Evolutionary conservation across 2,888 invertebrate genomes (phyloP).

Genomic region (Acrobasis suavella): DNA sequence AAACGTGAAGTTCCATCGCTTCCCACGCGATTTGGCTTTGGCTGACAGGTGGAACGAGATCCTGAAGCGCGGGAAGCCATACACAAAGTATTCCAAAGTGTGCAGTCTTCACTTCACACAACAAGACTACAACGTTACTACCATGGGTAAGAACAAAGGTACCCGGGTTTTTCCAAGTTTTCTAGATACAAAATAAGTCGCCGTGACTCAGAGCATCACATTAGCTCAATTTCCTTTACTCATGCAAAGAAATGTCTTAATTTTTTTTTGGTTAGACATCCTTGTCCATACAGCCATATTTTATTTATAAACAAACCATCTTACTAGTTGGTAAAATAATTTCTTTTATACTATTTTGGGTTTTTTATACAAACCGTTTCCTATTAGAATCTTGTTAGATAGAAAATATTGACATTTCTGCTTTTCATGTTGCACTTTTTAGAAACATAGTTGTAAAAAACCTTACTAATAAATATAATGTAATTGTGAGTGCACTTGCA

Average conservation of each 20-base stretch:
- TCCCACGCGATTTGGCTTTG: constrained; percentile 68
- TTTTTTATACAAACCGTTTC: background rate
- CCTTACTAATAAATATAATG: no score
- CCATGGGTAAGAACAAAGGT: constrained; percentile 79
- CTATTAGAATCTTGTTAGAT: background rate
- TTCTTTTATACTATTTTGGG: background rate
- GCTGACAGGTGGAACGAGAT: constrained; percentile 74
- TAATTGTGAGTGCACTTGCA: no score
- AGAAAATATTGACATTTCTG: background rate
- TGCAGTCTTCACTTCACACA: constrained; percentile 77
- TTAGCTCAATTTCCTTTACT: constrained; percentile 35
- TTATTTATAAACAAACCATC: constrained; percentile 8
- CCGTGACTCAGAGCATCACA: constrained; percentile 52
- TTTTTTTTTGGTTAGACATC: background rate
- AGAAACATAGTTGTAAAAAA: background rate
- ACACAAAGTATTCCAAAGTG: constrained; percentile 79
- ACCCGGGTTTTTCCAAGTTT: constrained; percentile 71
- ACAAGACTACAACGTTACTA: constrained; percentile 76
- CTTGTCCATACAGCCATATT: background rate
- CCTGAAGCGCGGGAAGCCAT: constrained; percentile 73
- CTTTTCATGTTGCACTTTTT: background rate
- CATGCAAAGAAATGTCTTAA: background rate
- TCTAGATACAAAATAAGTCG: constrained; percentile 37
- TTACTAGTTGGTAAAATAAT: background rate
- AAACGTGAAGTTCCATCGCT: constrained; percentile 78